A percentile compares a stretch with the other conserved stretches of the same genome.
Evolutionary conservation across 2,113 vertebrate species (phyloP).

Genomic region (Salminus brasiliensis): DNA sequence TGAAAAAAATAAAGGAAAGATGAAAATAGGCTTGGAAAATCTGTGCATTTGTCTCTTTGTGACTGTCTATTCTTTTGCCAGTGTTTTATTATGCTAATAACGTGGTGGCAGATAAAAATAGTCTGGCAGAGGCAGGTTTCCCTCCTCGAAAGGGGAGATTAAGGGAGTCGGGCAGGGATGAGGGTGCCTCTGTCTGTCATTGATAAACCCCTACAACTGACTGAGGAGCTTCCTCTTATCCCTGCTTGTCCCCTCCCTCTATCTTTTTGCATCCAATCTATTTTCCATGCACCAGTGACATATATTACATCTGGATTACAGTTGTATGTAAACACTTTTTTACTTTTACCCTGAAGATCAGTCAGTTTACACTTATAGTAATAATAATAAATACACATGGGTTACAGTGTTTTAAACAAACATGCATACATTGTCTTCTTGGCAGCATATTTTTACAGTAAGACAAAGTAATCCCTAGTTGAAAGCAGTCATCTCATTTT

Average conservation of each 20-base stretch:
- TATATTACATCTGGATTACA: constrained; percentile 36
- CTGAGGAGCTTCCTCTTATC: constrained; percentile 50
- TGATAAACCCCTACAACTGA: constrained; percentile 64
- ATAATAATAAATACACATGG: neutral
- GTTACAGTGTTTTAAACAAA: neutral
- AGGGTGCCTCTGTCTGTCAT: constrained; percentile 55
- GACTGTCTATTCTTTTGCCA: constrained; percentile 72
- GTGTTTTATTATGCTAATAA: constrained; percentile 77
- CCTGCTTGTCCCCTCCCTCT: constrained; percentile 31
- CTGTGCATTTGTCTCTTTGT: constrained; percentile 73
- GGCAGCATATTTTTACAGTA: too few species aligned
- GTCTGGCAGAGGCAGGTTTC: constrained; percentile 60
- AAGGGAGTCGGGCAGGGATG: constrained; percentile 32
- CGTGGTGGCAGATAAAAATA: constrained; percentile 65
- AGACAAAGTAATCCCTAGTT: too few species aligned
- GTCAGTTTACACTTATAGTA: neutral
- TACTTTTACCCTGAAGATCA: neutral
- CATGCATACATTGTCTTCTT: too few species aligned
- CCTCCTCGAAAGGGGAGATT: constrained; percentile 48
- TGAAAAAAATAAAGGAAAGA: constrained; percentile 70
- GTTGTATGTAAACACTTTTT: constrained; percentile 20
- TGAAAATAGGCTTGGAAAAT: constrained; percentile 76
- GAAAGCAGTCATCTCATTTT: too few species aligned
- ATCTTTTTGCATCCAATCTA: constrained; percentile 33
- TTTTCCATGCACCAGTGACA: neutral